Evolutionary conservation across 2,797 vertebrate species (phyloP).

Genomic region (Pogoniulus pusillus): DNA sequence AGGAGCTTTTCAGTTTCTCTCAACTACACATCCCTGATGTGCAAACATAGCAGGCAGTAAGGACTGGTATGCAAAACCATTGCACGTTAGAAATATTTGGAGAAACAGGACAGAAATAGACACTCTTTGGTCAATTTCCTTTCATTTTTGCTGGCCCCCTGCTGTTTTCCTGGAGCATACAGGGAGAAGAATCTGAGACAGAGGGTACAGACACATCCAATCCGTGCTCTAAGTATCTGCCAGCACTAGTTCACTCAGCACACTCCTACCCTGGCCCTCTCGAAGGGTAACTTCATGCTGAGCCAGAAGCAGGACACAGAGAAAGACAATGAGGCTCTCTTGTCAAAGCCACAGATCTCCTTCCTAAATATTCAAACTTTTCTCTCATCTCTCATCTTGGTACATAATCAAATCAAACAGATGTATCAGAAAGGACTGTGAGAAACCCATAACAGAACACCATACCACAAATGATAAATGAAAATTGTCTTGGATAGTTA

Average conservation of each 20-base stretch:
- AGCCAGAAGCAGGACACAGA: neutral
- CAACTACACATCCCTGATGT: neutral
- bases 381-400: neutral
- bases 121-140: neutral
- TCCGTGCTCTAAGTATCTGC: neutral
- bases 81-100: neutral
- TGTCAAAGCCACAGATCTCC: neutral
- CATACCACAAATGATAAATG: neutral
- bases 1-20: neutral
- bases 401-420: neutral
- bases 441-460: neutral
- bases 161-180: neutral
- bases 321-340: neutral
- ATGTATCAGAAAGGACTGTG: neutral
- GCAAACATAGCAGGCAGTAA: neutral
- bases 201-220: neutral
- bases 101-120: neutral
- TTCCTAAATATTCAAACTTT: neutral
- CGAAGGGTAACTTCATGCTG: neutral
- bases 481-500: neutral
- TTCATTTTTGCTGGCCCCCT: neutral
- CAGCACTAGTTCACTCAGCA: neutral
- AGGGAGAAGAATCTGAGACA: neutral
- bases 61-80: neutral
- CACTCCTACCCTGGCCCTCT: accelerated